phyloP scores from a whole-genome alignment of 2,113 vertebrate species.

The Ictalurus punctatus region DNA sequence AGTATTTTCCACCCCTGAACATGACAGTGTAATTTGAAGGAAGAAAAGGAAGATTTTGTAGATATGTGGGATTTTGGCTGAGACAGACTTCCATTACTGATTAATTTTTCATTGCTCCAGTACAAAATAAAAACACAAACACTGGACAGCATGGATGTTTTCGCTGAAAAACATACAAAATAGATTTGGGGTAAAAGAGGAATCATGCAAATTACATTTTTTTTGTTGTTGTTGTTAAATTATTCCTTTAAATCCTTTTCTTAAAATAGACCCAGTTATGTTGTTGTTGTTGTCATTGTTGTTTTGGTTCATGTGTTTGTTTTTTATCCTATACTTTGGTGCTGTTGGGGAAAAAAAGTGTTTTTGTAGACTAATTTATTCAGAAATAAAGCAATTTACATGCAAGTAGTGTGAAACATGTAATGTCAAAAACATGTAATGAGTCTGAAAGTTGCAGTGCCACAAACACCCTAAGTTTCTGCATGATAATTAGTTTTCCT shows the following conservation, averaged over 20 bases:
- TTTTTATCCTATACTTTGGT: background rate
- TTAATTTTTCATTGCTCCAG: background rate
- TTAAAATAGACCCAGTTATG: background rate
- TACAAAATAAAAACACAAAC: background rate
- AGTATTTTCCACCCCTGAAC: background rate
- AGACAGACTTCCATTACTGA: background rate
- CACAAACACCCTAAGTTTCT: slow-evolving; percentile 9
- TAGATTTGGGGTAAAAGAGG: background rate
- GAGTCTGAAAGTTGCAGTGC: slow-evolving; percentile 10
- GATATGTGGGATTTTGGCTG: background rate
- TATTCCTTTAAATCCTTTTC: background rate
- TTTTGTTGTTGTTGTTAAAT: background rate
- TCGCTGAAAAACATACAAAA: background rate
- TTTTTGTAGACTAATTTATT: background rate
- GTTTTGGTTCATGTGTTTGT: background rate
- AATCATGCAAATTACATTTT: background rate
- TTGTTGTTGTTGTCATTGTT: background rate
- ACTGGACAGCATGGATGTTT: background rate
- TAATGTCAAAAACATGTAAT: slow-evolving; percentile 10
- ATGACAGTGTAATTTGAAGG: background rate
- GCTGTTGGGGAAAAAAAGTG: background rate
- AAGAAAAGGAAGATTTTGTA: background rate
- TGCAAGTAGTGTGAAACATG: background rate
- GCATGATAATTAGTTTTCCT: slow-evolving; percentile 32
- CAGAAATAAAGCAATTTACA: background rate